Evolutionary conservation across 2,113 vertebrate species (phyloP), one percentile per base, ranked within the genome.

Genomic region (Spea bombifrons): DNA sequence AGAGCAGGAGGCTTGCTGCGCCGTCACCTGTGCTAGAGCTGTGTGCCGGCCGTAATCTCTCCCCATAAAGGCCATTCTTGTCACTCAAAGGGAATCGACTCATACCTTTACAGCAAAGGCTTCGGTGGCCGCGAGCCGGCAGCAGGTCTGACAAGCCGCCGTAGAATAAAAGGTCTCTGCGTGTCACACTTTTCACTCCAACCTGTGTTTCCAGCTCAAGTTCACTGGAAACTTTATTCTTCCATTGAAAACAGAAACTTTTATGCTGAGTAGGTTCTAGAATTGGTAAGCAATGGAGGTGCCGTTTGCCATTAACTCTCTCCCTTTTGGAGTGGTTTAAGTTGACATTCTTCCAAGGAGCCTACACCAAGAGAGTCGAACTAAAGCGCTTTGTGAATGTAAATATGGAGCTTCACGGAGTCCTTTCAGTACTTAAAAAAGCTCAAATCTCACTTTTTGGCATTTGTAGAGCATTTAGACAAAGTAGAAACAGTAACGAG

Each of bases 61-160:
- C 4, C 7, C 76, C 79, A 88, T 86, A 89, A 92, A 92, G 85
- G 86, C 75, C 85, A 87, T 84, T 75, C 81, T 86, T 87, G 85
- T 88, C 84, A 88, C 81, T 82, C 55, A 8, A 5, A 81, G 85
- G 84, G 74, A 75, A 1, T 12, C 52, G 76, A 73, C 59, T 59
- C 0, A 0, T 61, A 70, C 68, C 17, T 3, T 75, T 64, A 55
- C 30, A 0, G 71, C 77, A 47, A 47, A 72, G 15, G 45, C 69
- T 63, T 53, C 66, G 46, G 80, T 4, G 2, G 75, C 16, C 45
- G 0, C n/a, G 47, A 48, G 47, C 72, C 9, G 44, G 55, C 69
- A 15, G n/a, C 10, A 5, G 53, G 59, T 48, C 16, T 52, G 48
- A 66, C 45, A 78, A 50, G 47, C 76, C n/a, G 66, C 64, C 50